Evolutionary conservation across 2,888 invertebrate genomes (phyloP), one percentile per base, ranked within the genome.

Genomic region (Listrodromus nycthemerus): DNA sequence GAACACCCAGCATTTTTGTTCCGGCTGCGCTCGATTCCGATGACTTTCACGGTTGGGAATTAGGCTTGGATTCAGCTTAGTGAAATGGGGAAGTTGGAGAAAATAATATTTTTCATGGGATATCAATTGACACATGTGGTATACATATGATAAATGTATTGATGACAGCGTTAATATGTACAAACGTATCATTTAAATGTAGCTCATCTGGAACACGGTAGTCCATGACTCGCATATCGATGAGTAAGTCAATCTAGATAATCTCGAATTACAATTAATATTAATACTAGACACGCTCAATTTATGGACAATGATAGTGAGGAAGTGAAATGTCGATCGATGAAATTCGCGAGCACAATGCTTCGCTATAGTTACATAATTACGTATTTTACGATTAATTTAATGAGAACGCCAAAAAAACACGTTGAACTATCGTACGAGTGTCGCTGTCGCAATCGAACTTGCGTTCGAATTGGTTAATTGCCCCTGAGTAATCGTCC

Each of bases 81-180:
- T 3, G 3, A 16, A 45, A 16, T 45, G 16, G 16, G 41, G 16
- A 4, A 45, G 13, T 13, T 13, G 10, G 8, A 67, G 21, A 27
- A 27, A 16, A 63, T 48, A 52, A 8, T 55, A 48, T 58, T 48
- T 55, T 30, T 41, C 45, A 33, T 70, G 27, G 8, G 69, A 80
- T 45, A 0, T 61, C 61, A 77, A 21, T 41, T 48, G 67, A 79
- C 45, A 37, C 19, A 75, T 52, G 69, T 79, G 37, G 77, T 65
- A 63, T 52, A 76, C 37, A 67, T 79, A 84, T 77, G 30, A 84
- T 82, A 84, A 79, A 80, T 85, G 73, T 85, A 83, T 79, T 85
- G 75, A 74, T 82, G 70, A 83, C 78, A 76, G 45, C 33, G 78
- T 80, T 83, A 78, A 82, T 86, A 86, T 86, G 67, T 86, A 86